Evolutionary conservation across 2,888 invertebrate species (phyloP), one percentile per base, ranked within the genome.

Genomic region (Tholera decimalis): DNA sequence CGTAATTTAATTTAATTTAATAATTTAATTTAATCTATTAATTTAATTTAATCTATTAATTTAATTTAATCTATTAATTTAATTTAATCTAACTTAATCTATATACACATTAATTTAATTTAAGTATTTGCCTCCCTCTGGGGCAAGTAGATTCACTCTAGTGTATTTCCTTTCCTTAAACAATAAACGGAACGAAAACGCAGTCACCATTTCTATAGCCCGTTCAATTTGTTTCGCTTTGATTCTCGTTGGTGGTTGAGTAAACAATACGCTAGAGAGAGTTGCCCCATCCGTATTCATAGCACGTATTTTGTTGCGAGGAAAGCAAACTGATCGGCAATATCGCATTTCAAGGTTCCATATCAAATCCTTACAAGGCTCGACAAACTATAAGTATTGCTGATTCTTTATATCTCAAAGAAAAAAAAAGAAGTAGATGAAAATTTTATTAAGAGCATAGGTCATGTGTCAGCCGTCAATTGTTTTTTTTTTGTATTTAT

Each of bases 321-420:
- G 62, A 68, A 57, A 57, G 74, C 70, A 73, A 79, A 73, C 69
- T 53, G 74, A 81, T 77, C 51, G 61, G 44, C 62, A 71, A 67
- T 77, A 73, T 61, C 73, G 41, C 39, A 60, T 74, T 81, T 73
- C 66, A 65, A 77, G 68, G 69, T 63, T 63, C 64, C 67, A 70
- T 73, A 75, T 65, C 68, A 66, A 80, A 80, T 77, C 63, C 67
- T 68, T 64, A 58, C 60, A 60, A 49, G 57, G 13, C 9, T 62
- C 26, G 39, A 18, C 22, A 44, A 39, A 44, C 28, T 39, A 44
- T 50, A 30, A 44, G 9, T 50, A 1, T 55, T 39, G 49, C 9
- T 46, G 13, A 28, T n/a, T 69, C 22, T 49, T 33, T 39, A 15
- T 37, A 9, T 11, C 8, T 1, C 2, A 2, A 8, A 0, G n/a